Percentiles rank a stretch among this genome's conserved stretches.
phyloP scores from a whole-genome alignment of 2,113 vertebrate species.

The Gulo gulo region DNA sequence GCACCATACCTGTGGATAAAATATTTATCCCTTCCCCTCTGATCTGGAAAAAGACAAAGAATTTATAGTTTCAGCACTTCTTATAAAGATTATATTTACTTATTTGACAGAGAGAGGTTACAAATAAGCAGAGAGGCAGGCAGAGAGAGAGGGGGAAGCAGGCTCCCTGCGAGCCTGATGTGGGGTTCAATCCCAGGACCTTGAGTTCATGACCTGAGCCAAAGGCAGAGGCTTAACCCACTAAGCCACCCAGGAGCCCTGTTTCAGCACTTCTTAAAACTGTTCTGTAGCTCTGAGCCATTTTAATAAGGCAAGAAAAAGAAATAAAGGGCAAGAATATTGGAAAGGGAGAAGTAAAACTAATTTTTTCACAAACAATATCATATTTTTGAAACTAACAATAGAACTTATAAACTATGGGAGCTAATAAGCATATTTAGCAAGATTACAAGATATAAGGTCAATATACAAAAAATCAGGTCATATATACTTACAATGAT shows the following conservation, averaged over 20 bases:
- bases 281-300: neutral
- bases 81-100: neutral
- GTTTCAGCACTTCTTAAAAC: neutral
- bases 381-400: neutral
- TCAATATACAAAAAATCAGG: neutral
- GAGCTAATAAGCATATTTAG: neutral
- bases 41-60: neutral
- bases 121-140: too few species aligned
- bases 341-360: slow-evolving; percentile 17
- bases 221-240: too few species aligned
- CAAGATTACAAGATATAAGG: neutral
- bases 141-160: too few species aligned
- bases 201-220: too few species aligned
- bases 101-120: too few species aligned
- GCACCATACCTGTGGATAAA: neutral
- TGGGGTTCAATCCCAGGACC: too few species aligned
- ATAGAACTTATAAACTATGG: neutral
- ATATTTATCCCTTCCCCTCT: neutral
- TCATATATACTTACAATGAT: neutral
- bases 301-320: slow-evolving; percentile 34
- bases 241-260: too few species aligned
- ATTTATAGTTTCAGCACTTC: neutral
- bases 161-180: too few species aligned
- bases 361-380: neutral
- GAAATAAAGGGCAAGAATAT: neutral